Percentiles rank a stretch among this genome's conserved stretches.
These are phyloP conservation scores for Cyanoramphus novaezelandiae DNA, from an alignment of 2,113 vertebrate genomes.

Conservation along the genomic window DNA sequence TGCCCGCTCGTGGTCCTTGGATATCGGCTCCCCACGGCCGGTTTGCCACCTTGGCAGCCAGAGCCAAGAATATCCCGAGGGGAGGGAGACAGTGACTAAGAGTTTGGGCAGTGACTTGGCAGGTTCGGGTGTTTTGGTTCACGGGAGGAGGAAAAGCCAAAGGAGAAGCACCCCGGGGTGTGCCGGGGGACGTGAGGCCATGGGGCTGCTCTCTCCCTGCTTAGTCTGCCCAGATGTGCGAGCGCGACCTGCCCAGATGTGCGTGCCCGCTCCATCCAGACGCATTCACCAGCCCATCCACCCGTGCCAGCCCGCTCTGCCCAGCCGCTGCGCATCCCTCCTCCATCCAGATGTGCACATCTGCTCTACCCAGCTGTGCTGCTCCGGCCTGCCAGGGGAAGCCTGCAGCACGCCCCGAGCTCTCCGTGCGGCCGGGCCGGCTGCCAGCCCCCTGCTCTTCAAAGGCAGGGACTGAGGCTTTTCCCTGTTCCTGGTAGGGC, in stretches of 20 bases:
- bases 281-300: neutral
- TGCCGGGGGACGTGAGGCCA: fast-evolving
- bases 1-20: fast-evolving
- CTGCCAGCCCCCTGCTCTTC: neutral
- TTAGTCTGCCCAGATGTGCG: neutral
- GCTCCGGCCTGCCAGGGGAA: neutral
- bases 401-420: neutral
- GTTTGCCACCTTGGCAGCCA: neutral
- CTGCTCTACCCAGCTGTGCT: neutral
- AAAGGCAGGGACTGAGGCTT: neutral
- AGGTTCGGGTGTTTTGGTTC: neutral
- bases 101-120: neutral
- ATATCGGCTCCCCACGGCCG: fast-evolving
- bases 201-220: neutral
- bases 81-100: fast-evolving
- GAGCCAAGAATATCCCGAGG: neutral
- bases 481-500: neutral
- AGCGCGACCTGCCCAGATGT: neutral
- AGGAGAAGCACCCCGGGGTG: neutral
- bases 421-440: neutral
- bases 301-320: fast-evolving
- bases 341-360: neutral
- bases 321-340: fast-evolving
- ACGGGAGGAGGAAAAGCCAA: fast-evolving
- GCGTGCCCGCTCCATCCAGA: fast-evolving